Evolutionary conservation across 2,113 vertebrate genomes (phyloP), one percentile per base, ranked within the genome.

Genomic region (Indicator indicator): DNA sequence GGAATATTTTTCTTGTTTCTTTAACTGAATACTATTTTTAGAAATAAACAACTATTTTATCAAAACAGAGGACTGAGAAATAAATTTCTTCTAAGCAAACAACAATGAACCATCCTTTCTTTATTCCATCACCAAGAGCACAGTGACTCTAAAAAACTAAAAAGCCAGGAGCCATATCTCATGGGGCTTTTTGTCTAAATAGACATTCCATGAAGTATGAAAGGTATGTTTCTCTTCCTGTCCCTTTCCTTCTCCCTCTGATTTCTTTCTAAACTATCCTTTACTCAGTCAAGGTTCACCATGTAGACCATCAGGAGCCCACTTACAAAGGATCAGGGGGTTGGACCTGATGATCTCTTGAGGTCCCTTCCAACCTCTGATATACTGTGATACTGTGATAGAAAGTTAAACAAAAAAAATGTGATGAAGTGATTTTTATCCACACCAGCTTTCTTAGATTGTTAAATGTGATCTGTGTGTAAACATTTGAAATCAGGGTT

Each of bases 401-500:
- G 36, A 36, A 52, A 44, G 15, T 48, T 88, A 55, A 69, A 79
- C 11, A 89, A 73, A 83, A 71, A 83, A 73, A 86, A 52, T 48
- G 12, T 77, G 40, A 65, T 83, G 0, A 88, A 93, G 30, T 72
- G 12, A 5, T 76, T 93, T 90, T 93, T 75, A 90, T 73, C 38
- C 71, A 52, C 36, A 92, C 7, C 36, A 40, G 40, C 19, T 48
- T 92, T 20, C 21, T 28, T 50, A 94, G 5, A 77, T 91, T 89
- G 77, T 58, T 86, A 56, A 94, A 88, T 40, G 44, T 72, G 59
- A 92, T 72, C 30, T 64, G 33, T 62, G 65, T n/a, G 58, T 32
- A 94, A 91, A 94, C 56, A 93, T 40, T 79, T 73, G 24, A 87
- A 96, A 86, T 55, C 56, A 56, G 27, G 24, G 40, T 90, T 92